These are phyloP conservation scores for Columba livia DNA, from an alignment of 2,113 vertebrate genomes.

Conservation along the genomic window DNA sequence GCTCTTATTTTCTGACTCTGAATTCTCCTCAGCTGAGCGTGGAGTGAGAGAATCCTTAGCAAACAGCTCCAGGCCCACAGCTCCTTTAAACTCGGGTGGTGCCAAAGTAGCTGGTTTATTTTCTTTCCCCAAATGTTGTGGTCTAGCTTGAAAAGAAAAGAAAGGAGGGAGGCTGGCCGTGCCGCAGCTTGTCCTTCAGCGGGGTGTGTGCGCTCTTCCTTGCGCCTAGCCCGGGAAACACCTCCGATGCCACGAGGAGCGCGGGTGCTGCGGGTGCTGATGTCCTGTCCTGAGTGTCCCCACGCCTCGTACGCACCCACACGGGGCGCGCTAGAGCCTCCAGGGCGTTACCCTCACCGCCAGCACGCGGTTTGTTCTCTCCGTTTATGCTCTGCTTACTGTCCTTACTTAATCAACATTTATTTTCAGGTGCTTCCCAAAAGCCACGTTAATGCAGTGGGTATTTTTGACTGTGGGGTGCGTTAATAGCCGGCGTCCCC, in stretches of 20 bases:
- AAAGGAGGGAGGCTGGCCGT: not conserved
- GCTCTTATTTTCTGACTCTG: not conserved
- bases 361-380: not conserved
- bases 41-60: not conserved
- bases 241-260: conserved; percentile 26
- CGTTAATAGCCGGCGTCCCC: not conserved
- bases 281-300: conserved; percentile 37
- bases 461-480: fast-evolving
- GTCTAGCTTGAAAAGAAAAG: conserved; percentile 33
- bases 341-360: not conserved
- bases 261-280: conserved; percentile 26
- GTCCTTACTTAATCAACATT: not conserved
- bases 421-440: not conserved
- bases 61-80: not conserved
- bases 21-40: not conserved
- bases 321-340: not conserved
- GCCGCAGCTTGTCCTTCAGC: not conserved
- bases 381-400: not conserved
- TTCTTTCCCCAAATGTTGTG: not conserved
- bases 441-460: not conserved
- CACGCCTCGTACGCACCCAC: not conserved
- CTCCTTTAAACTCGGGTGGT: not conserved
- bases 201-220: not conserved
- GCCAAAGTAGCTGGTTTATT: not conserved
- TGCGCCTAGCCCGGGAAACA: conserved; percentile 42